A percentile compares a stretch with the other conserved stretches of the same genome.
phyloP scores from a whole-genome alignment of 1,140 invertebrate genomes.

The Tachypleus tridentatus region DNA sequence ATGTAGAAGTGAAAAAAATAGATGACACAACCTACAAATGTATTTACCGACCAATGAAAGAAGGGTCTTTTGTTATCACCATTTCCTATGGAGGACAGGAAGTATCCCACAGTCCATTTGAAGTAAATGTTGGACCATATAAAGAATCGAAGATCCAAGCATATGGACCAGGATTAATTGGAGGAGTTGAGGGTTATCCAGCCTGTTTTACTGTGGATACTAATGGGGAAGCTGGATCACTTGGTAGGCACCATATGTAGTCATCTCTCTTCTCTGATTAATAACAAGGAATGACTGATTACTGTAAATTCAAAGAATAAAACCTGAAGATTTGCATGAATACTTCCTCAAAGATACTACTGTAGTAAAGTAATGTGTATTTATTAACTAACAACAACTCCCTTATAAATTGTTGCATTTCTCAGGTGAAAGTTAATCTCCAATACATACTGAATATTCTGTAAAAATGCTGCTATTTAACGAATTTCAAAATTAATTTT shows the following conservation, averaged over 20 bases:
- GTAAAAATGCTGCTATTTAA: too few relatives aligned
- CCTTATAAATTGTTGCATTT: too few relatives aligned
- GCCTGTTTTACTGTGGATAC: conserved; percentile 83
- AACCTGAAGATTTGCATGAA: too few relatives aligned
- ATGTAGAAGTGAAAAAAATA: conserved; percentile 38
- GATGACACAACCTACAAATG: conserved; percentile 91
- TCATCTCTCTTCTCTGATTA: too few relatives aligned
- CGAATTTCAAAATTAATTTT: too few relatives aligned
- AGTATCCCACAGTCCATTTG: conserved; percentile 71
- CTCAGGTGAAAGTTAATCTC: too few relatives aligned
- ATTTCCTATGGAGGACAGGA: conserved; percentile 93
- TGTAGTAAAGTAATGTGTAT: too few relatives aligned
- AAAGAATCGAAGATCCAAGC: conserved; percentile 69
- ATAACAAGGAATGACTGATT: too few relatives aligned
- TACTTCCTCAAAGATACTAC: too few relatives aligned
- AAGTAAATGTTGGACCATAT: conserved; percentile 70
- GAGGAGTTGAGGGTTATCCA: conserved; percentile 69
- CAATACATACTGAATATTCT: too few relatives aligned
- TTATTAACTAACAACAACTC: too few relatives aligned
- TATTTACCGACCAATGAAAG: conserved; percentile 84
- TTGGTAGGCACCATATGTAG: conserved; percentile 39
- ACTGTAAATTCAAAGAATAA: too few relatives aligned
- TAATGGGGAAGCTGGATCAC: conserved; percentile 74
- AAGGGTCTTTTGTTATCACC: conserved; percentile 81
- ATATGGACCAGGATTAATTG: conserved; percentile 71